Base-by-base conservation (phyloP, 2,888 invertebrate genomes). In the Metacarcinus magister region DNA sequence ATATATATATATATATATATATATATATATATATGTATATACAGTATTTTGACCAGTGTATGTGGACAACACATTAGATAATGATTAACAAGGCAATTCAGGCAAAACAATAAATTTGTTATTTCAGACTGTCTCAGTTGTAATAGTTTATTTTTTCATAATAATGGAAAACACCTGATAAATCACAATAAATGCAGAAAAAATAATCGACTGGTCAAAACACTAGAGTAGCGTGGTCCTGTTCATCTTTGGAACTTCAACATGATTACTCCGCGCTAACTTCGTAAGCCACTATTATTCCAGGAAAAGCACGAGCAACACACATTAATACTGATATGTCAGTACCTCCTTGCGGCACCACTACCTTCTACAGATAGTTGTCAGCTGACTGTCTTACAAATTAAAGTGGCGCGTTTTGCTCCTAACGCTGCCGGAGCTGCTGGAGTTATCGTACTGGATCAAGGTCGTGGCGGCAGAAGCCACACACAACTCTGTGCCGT, bases 381-480 rank as follows among this genome's bases (percentile, higher is more conserved):
- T 82, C 82, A 82, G 82, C 82, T 82, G 82, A 82, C 82, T 82
- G 82, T 7, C 82, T 82, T 82, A 32, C 82, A 82, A 32, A 28
- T 32, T 32, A 82, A 82, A 28, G 32, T 28, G 4, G 32, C 32
- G 28, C 82, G 82, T 28, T 82, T 28, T 7, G 82, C 28, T 4
- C 8, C 82, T 0, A 10, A 32, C 32, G 32, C 82, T 28, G 32
- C 82, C 32, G 32, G 10, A 0, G 82, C 32, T 82, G 8, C 82
- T 82, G 82, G 82, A 82, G 82, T 82, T 82, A 32, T 82, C 82
- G 82, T 82, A 82, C 82, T 82, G 82, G 82, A 82, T 32, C 82
- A 82, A 82, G 82, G 82, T 82, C 82, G 82, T 32, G 8, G 82
- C 2, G 82, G 82, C 32, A 82, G 82, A 82, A 82, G 32, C 32